Percentiles rank a stretch among this genome's conserved stretches.
phyloP scores from a whole-genome alignment of 2,888 invertebrate genomes.

The Pantelozetes paolii region DNA sequence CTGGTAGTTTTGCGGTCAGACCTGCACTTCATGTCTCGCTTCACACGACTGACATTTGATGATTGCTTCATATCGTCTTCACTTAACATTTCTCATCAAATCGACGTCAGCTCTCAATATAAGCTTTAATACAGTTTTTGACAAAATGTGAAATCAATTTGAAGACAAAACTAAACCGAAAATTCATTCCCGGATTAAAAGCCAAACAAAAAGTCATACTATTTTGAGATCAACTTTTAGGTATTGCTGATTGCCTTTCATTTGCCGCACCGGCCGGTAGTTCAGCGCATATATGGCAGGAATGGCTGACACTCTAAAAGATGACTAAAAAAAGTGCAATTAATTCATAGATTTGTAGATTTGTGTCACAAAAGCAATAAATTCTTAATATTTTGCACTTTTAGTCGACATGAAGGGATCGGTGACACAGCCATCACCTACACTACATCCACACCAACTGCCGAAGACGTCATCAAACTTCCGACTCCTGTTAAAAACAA shows the following conservation, averaged over 20 bases:
- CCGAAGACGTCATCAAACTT: background rate
- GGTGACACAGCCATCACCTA: background rate
- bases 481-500: background rate
- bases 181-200: background rate
- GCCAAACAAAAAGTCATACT: background rate
- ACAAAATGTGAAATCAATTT: background rate
- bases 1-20: slow-evolving; percentile 20
- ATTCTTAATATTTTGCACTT: background rate
- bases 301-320: too few species aligned
- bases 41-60: slow-evolving; percentile 30
- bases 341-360: too few species aligned
- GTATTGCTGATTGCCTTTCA: too few species aligned
- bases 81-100: slow-evolving; percentile 16
- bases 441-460: background rate
- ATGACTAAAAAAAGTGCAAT: too few species aligned
- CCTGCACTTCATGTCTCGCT: slow-evolving; percentile 33
- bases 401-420: too few species aligned
- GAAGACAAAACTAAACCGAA: background rate
- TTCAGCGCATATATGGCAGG: too few species aligned
- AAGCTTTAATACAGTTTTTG: slow-evolving; percentile 9
- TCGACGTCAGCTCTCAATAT: slow-evolving; percentile 7
- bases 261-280: too few species aligned
- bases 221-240: slow-evolving; percentile 3
- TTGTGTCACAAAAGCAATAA: too few species aligned
- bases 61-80: slow-evolving; percentile 7